Evolutionary conservation across 2,888 invertebrate genomes (phyloP).

Genomic region (Thumatha senex): DNA sequence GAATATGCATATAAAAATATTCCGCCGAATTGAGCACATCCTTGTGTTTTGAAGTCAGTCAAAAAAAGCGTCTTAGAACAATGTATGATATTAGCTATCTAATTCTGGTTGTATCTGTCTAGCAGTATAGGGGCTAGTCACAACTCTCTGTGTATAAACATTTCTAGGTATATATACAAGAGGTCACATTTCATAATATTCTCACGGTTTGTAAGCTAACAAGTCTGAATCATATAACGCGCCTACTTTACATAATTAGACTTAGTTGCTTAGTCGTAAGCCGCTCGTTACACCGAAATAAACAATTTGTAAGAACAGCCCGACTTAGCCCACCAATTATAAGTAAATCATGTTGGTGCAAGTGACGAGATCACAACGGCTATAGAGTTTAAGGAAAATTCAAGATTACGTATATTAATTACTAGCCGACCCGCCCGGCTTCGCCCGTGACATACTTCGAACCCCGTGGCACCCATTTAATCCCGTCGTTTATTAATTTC

Average conservation of each 20-base stretch:
- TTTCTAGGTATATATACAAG: not conserved
- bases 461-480: too few relatives aligned
- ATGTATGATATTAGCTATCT: too few relatives aligned
- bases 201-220: slow-evolving; percentile 32
- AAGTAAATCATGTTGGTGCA: slow-evolving; percentile 33
- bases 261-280: slow-evolving; percentile 30
- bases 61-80: too few relatives aligned
- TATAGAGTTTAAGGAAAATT: not conserved
- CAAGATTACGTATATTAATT: not conserved
- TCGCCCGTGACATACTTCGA: too few relatives aligned
- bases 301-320: slow-evolving; percentile 46
- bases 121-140: too few relatives aligned
- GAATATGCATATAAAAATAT: too few relatives aligned
- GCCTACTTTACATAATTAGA: slow-evolving; percentile 42
- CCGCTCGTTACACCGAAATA: slow-evolving; percentile 43
- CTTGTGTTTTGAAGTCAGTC: too few relatives aligned
- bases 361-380: slow-evolving; percentile 15
- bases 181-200: slow-evolving; percentile 15
- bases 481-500: too few relatives aligned
- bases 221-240: slow-evolving; percentile 32
- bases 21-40: too few relatives aligned
- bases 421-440: too few relatives aligned
- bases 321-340: slow-evolving; percentile 41
- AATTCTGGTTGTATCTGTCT: too few relatives aligned
- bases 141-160: too few relatives aligned